Evolutionary conservation across 2,113 vertebrate genomes (phyloP).

Genomic region (Sapayoa aenigma): DNA sequence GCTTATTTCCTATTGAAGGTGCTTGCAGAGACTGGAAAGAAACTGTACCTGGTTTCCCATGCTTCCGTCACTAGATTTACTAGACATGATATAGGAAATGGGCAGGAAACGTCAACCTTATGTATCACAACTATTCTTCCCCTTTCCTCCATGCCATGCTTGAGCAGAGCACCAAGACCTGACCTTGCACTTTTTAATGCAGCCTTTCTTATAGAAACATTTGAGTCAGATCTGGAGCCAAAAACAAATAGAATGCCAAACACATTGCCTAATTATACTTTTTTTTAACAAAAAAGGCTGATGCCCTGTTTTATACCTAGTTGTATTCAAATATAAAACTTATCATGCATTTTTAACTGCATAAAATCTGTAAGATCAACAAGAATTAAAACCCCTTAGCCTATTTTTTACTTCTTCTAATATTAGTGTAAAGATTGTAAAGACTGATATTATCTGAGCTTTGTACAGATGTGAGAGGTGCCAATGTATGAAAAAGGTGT

Average conservation of each 20-base stretch:
- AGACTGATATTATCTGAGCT: neutral
- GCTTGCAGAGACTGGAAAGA: neutral
- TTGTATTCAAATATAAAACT: neutral
- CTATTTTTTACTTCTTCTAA: neutral
- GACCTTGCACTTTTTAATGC: conserved; percentile 4
- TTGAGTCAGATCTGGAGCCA: neutral
- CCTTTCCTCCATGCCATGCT: neutral
- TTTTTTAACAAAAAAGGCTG: neutral
- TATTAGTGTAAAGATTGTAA: neutral
- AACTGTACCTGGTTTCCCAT: neutral
- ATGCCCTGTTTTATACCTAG: neutral
- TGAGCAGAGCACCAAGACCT: neutral
- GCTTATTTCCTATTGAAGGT: neutral
- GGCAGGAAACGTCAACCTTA: neutral
- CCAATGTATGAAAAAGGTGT: neutral
- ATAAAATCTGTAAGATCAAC: neutral
- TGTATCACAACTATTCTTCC: neutral
- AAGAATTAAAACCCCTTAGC: neutral
- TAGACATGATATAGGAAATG: neutral
- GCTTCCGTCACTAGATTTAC: neutral
- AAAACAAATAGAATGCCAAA: neutral
- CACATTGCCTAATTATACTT: too few species aligned
- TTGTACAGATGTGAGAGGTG: neutral
- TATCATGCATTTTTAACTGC: neutral
- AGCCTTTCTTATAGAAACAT: neutral